These are phyloP conservation scores for Dolichopus griseipennis DNA, from an alignment of 2,888 invertebrate genomes.

Conservation along the genomic window DNA sequence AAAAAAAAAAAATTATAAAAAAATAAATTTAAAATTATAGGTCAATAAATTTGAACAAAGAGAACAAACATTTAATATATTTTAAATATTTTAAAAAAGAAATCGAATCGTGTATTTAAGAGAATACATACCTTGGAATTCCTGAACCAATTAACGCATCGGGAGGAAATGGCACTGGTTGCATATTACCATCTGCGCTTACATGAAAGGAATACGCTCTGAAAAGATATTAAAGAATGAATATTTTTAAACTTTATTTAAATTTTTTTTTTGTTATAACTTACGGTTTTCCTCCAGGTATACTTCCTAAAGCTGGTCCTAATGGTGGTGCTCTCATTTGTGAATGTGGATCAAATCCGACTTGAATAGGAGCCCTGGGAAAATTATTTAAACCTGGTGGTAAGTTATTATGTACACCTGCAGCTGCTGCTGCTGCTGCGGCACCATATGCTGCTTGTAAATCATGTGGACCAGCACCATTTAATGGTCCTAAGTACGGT, in stretches of 20 bases:
- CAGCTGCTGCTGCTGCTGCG: conserved; percentile 42
- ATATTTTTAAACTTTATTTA: neutral
- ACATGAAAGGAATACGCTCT: conserved; percentile 94
- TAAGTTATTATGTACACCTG: conserved; percentile 55
- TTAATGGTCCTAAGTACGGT: conserved; percentile 48
- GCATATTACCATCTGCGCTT: conserved; percentile 78
- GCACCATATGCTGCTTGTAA: conserved; percentile 47
- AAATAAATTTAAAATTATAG: neutral
- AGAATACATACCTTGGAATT: conserved; percentile 56
- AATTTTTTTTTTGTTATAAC: conserved; percentile 38
- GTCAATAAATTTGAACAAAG: neutral
- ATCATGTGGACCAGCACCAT: conserved; percentile 53
- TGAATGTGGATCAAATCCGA: conserved; percentile 58
- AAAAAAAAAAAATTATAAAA: neutral
- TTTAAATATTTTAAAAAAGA: too few relatives aligned
- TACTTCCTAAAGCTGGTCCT: conserved; percentile 48
- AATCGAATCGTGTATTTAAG: neutral
- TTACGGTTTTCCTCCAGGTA: conserved; percentile 81
- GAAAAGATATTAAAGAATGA: conserved; percentile 38
- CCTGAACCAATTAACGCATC: conserved; percentile 90
- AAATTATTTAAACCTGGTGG: conserved; percentile 57
- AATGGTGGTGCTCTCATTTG: conserved; percentile 51
- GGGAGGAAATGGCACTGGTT: conserved; percentile 88
- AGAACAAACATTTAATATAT: neutral
- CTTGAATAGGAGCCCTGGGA: conserved; percentile 56